A percentile compares a stretch with the other conserved stretches of the same genome.
phyloP scores from a whole-genome alignment of 2,888 invertebrate genomes.

The Synergus umbraculus region DNA sequence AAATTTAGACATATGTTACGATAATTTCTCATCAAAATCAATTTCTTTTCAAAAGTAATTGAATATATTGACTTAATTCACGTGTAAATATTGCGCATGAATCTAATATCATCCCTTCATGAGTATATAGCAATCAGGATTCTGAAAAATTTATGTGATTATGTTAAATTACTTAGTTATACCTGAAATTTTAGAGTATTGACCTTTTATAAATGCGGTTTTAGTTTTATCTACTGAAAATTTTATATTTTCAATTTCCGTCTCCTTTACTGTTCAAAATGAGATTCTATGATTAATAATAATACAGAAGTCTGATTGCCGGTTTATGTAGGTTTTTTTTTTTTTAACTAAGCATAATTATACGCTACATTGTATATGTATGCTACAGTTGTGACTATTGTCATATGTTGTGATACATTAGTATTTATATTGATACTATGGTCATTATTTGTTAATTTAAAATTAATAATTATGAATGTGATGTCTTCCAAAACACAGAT shows the following conservation, averaged over 20 bases:
- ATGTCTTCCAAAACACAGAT: constrained; percentile 1
- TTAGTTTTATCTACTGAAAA: not conserved
- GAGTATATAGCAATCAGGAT: not conserved
- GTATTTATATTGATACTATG: constrained; percentile 56
- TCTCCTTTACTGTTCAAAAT: not conserved
- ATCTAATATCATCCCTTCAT: constrained; percentile 23
- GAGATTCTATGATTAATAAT: not conserved
- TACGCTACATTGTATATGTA: constrained; percentile 49
- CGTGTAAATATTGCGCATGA: constrained; percentile 52
- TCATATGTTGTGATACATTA: constrained; percentile 56
- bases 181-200: not conserved
- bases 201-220: not conserved
- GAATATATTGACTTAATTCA: constrained; percentile 55
- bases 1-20: constrained; percentile 31
- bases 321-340: constrained; percentile 32
- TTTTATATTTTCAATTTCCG: not conserved
- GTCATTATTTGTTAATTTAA: constrained; percentile 45
- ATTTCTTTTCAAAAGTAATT: not conserved
- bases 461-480: constrained; percentile 12
- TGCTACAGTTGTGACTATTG: constrained; percentile 52
- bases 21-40: constrained; percentile 7
- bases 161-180: not conserved
- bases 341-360: constrained; percentile 45
- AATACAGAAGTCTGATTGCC: constrained; percentile 19
- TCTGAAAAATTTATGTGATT: not conserved